Base-by-base conservation (phyloP, 2,113 vertebrate species). In the Vimba vimba region DNA sequence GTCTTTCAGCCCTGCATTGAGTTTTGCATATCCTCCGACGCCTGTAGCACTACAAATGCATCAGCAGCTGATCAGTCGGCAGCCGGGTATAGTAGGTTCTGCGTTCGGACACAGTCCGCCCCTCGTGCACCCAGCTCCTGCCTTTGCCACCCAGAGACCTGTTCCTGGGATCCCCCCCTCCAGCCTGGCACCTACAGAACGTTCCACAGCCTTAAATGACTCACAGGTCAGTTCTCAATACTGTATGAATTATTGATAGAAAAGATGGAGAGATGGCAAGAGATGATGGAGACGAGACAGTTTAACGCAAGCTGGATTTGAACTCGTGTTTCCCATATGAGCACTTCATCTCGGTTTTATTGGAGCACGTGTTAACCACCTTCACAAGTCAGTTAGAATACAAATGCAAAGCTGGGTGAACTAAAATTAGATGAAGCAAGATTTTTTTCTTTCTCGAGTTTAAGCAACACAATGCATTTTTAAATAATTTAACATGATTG, bases 51-150 rank as follows among this genome's bases (percentile, higher is more conserved):
- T 99, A 89, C 98, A 99, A 68, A 96, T 99, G 95, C 98, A 99
- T 92, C 98, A 97, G 85, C 97, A 98, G 91, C 96, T 99, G 87
- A 94, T 99, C 84, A 96, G 97, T 88, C 96, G 97, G 6, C 97
- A 99, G 33, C 97, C 97, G 77, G 96, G 95, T 84, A 89, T 99
- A 50, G 96, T 99, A 87, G 95, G 97, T 84, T 99, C 98, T 0
- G 96, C 98, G 47, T 99, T 99, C 33, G 97, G 98, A 92, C 98
- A 99, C 93, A 99, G 98, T 84, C 98, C 98, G 62, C 97, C 98
- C 0, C 96, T 99, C 90, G 96, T 99, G 91, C 98, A 99, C 92
- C 97, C 97, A 10, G 96, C 97, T 83, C 98, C 98, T 76, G 96
- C 98, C 43, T 99, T 98, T 87, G 95, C 96, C 91, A 96, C 97